Evolutionary conservation across 2,888 invertebrate species (phyloP).

Genomic region (Gymnoscelis rufifasciata): DNA sequence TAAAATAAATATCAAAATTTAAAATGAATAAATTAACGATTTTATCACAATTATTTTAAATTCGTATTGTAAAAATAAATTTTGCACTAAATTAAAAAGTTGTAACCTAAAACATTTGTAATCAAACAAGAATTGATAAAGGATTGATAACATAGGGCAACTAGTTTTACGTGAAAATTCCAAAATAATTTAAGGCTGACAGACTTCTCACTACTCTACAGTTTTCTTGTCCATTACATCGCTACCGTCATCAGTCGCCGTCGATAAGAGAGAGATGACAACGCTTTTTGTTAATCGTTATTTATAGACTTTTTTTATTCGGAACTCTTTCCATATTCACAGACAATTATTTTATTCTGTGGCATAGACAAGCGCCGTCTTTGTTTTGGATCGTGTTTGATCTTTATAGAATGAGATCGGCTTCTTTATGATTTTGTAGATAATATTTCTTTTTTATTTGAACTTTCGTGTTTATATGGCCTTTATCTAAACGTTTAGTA

Average conservation of each 20-base stretch:
- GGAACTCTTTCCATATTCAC: conserved; percentile 41
- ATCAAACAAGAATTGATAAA: no score
- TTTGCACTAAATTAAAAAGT: no score
- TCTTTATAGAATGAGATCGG: conserved; percentile 51
- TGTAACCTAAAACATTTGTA: no score
- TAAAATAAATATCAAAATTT: no score
- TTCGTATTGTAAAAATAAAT: no score
- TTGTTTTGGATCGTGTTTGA: conserved; percentile 66
- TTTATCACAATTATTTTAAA: no score
- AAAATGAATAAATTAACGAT: no score
- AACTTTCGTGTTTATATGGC: no score
- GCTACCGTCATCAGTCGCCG: conserved; percentile 52
- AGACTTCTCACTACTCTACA: conserved; percentile 37
- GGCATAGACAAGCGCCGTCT: conserved; percentile 38
- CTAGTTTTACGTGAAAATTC: no score
- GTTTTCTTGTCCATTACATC: conserved; percentile 41
- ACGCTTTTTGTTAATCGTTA: conserved; percentile 75
- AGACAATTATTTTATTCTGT: conserved; percentile 30
- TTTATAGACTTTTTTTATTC: conserved; percentile 69
- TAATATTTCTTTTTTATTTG: conserved; percentile 30
- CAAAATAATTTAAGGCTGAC: no score
- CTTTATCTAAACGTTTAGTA: no score
- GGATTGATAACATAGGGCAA: no score
- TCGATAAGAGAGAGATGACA: conserved; percentile 74
- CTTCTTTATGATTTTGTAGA: conserved; percentile 32